Evolutionary conservation across 2,113 vertebrate genomes (phyloP).

Genomic region (Hippocampus abdominalis): DNA sequence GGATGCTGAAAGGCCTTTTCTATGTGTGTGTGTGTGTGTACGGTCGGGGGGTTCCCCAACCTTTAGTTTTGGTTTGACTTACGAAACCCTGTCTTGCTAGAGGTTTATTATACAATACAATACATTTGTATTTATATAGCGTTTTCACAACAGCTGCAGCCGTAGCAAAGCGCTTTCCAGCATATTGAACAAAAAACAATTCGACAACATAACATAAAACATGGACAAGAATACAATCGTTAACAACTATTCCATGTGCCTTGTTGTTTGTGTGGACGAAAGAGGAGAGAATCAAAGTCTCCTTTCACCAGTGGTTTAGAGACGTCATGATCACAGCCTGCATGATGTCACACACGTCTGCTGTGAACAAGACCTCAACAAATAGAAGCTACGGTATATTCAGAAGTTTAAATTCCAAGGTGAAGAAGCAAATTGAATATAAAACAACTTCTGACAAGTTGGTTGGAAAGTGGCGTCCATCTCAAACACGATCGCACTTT

Average conservation of each 20-base stretch:
- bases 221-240: too few species aligned
- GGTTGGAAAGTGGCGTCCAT: conserved; percentile 1
- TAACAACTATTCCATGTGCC: too few species aligned
- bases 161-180: too few species aligned
- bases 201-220: too few species aligned
- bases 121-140: neutral
- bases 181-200: too few species aligned
- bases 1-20: conserved; percentile 63
- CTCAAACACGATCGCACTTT: neutral
- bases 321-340: too few species aligned
- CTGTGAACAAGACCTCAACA: neutral
- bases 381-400: neutral
- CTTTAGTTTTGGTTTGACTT: conserved; percentile 16
- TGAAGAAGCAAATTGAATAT: neutral
- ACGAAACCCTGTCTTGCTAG: neutral
- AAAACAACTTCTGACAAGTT: neutral
- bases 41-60: conserved; percentile 28
- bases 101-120: neutral
- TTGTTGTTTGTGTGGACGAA: too few species aligned
- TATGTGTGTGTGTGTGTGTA: conserved; percentile 23
- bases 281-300: too few species aligned
- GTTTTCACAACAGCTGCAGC: too few species aligned
- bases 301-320: too few species aligned
- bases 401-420: neutral
- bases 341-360: too few species aligned